Conservation (phyloP, 2,113 vertebrate species). For the Cochlearius cochlearius region DNA sequence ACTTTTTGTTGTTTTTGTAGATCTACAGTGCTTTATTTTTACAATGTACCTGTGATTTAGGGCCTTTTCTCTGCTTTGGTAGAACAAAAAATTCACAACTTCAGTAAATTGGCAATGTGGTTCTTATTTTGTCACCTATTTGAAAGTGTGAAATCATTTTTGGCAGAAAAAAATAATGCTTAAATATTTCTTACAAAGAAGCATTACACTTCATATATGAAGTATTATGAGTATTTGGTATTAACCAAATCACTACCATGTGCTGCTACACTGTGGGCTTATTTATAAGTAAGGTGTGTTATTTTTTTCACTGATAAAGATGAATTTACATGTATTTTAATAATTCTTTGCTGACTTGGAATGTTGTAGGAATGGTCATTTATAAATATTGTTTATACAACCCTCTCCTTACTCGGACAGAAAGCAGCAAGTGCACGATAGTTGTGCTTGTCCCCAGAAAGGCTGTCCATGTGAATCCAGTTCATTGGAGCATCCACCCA, state of each 20-base stretch:
- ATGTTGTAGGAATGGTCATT: background rate
- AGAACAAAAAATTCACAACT: slow-evolving; percentile 51
- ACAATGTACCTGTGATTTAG: slow-evolving; percentile 25
- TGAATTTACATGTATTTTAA: background rate
- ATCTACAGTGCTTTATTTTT: slow-evolving; percentile 32
- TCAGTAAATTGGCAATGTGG: background rate
- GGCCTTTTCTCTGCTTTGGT: slow-evolving; percentile 14
- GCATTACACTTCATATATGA: background rate
- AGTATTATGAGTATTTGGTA: background rate
- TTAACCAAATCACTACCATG: background rate
- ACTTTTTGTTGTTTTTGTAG: background rate
- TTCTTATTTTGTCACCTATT: slow-evolving; percentile 59
- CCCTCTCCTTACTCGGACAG: background rate
- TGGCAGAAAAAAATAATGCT: slow-evolving; percentile 42
- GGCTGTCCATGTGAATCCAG: background rate
- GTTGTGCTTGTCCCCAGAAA: background rate
- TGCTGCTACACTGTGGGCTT: background rate
- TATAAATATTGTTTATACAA: background rate
- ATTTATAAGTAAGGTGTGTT: background rate
- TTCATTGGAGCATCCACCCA: background rate
- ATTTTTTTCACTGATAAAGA: background rate
- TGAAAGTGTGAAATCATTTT: slow-evolving; percentile 59
- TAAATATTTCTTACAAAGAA: slow-evolving; percentile 39
- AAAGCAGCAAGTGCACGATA: fast-evolving
- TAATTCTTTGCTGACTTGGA: background rate